Conservation (phyloP, 1,140 invertebrate genomes). For the Aricia agestis region DNA sequence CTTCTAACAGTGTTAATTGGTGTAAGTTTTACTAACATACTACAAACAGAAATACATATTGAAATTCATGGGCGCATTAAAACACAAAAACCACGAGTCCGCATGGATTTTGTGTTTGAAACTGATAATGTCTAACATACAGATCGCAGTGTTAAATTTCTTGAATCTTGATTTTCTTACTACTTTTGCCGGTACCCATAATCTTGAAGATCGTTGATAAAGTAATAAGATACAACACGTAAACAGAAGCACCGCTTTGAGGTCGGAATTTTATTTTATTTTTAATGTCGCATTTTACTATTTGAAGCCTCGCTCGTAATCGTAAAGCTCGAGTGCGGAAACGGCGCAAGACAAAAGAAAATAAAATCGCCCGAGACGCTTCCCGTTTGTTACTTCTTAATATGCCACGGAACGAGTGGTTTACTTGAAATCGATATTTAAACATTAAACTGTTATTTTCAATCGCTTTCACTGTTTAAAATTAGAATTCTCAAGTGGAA, state of each 20-base stretch:
- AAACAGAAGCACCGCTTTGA: constrained; percentile 4
- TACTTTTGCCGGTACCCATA: no score
- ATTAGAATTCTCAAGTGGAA: not conserved
- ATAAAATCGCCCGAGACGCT: constrained; percentile 23
- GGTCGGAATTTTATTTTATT: constrained; percentile 28
- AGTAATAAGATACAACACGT: not conserved
- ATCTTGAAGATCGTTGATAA: not conserved
- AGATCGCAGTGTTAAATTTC: no score
- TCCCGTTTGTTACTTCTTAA: constrained; percentile 24
- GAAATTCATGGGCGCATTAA: no score
- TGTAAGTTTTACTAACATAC: no score
- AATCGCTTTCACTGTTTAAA: not conserved
- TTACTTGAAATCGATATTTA: not conserved
- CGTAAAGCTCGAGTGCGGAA: constrained; percentile 25
- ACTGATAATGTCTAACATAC: no score
- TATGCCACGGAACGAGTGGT: constrained; percentile 6
- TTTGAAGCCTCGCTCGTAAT: constrained; percentile 28
- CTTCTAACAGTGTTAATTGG: no score
- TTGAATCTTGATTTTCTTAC: no score
- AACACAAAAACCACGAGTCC: no score
- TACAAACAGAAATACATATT: no score
- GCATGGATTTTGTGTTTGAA: no score
- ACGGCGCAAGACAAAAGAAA: constrained; percentile 16
- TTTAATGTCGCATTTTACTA: constrained; percentile 27
- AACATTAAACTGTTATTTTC: not conserved